These are phyloP conservation scores for Carabus problematicus DNA, from an alignment of 2,888 invertebrate species.

Conservation along the genomic window DNA sequence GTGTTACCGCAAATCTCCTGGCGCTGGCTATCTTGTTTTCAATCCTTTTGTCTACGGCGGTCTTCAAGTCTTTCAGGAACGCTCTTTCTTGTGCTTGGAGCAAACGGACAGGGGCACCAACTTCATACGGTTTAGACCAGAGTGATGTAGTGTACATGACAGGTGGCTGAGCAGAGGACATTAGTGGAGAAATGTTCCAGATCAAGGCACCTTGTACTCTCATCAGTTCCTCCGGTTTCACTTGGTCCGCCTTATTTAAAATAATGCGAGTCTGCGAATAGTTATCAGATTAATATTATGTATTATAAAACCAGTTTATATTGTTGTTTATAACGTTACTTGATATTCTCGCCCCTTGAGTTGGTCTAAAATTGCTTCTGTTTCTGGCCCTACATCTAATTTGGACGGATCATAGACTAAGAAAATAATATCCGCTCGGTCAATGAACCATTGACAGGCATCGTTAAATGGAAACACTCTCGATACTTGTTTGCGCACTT, in stretches of 20 bases:
- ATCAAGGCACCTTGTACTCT: constrained; percentile 92
- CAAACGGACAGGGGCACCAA: constrained; percentile 80
- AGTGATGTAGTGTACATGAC: constrained; percentile 88
- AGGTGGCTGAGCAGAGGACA: constrained; percentile 94
- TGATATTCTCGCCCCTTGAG: constrained; percentile 93
- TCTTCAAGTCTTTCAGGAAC: constrained; percentile 83
- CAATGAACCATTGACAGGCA: constrained; percentile 97
- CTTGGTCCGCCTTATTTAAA: constrained; percentile 92
- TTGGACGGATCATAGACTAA: constrained; percentile 95
- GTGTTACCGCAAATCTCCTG: constrained; percentile 87
- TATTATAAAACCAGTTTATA: no score
- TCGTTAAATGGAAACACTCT: constrained; percentile 94
- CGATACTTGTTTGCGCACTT: constrained; percentile 92
- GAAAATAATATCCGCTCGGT: constrained; percentile 94
- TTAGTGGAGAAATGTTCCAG: constrained; percentile 96
- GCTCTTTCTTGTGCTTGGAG: constrained; percentile 89
- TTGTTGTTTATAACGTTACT: constrained; percentile 58
- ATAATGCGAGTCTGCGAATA: constrained; percentile 80
- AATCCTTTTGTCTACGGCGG: constrained; percentile 86
- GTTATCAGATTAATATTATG: not conserved
- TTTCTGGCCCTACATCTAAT: constrained; percentile 93
- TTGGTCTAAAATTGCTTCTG: constrained; percentile 93
- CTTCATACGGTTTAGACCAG: constrained; percentile 86
- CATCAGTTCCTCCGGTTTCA: constrained; percentile 91
- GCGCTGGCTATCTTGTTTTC: constrained; percentile 95